Conservation (phyloP, 1,140 invertebrate genomes). For the Campoletis sonorensis region DNA sequence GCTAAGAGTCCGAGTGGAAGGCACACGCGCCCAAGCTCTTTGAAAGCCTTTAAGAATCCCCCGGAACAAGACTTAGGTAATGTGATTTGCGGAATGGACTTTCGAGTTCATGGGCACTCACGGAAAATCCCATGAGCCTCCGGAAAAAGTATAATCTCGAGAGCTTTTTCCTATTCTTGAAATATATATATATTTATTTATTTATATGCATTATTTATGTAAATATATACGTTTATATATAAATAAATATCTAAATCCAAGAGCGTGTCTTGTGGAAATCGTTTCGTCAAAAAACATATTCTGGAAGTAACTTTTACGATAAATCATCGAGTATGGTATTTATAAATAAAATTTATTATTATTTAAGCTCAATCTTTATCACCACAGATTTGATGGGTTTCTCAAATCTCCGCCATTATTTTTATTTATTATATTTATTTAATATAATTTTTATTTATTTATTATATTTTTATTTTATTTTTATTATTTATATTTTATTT, state of each 20-base stretch:
- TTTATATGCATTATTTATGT: not conserved
- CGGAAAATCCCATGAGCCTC: conserved; percentile 39
- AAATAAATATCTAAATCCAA: not conserved
- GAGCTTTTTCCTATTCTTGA: conserved; percentile 16
- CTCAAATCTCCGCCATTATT: too few relatives aligned
- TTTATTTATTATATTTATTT: too few relatives aligned
- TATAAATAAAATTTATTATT: too few relatives aligned
- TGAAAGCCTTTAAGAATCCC: conserved; percentile 33
- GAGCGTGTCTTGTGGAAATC: not conserved
- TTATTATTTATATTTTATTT: too few relatives aligned
- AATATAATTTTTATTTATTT: too few relatives aligned
- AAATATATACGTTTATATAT: not conserved
- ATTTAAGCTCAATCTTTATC: too few relatives aligned
- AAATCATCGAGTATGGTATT: not conserved
- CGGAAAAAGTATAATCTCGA: conserved; percentile 10
- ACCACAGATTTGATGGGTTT: too few relatives aligned
- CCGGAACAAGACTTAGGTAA: conserved; percentile 42
- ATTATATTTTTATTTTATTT: too few relatives aligned
- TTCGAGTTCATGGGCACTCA: conserved; percentile 39
- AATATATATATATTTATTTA: not conserved
- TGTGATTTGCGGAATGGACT: conserved; percentile 43
- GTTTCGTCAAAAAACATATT: not conserved
- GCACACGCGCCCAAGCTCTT: conserved; percentile 26
- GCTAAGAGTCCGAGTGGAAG: not conserved
- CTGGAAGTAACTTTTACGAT: not conserved